These are phyloP conservation scores for Aldrovandia affinis DNA, from an alignment of 2,797 vertebrate species.

Conservation along the genomic window DNA sequence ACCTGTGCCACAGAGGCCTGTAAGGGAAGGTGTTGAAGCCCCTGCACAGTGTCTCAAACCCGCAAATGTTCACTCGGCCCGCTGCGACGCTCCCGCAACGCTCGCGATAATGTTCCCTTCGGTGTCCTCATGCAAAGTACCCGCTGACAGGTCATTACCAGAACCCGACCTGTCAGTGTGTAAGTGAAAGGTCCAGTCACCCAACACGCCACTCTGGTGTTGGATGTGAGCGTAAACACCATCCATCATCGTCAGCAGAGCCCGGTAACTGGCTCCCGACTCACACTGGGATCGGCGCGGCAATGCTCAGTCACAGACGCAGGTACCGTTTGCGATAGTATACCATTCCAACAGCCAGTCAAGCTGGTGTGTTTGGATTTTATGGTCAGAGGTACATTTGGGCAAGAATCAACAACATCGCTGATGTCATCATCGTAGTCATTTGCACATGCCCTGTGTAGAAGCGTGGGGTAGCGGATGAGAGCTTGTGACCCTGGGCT, in stretches of 20 bases:
- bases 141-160: conserved; percentile 33
- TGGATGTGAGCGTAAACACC: conserved; percentile 28
- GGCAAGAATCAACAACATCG: not conserved
- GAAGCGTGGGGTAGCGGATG: too few relatives aligned
- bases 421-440: too few relatives aligned
- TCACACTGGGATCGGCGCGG: not conserved
- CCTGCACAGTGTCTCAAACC: not conserved
- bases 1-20: too few relatives aligned
- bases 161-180: conserved; percentile 13
- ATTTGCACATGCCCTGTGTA: too few relatives aligned
- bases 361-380: too few relatives aligned
- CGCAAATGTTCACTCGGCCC: not conserved
- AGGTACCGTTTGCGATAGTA: too few relatives aligned
- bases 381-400: too few relatives aligned
- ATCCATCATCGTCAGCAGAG: conserved; percentile 29
- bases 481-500: too few relatives aligned
- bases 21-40: too few relatives aligned
- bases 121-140: not conserved
- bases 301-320: not conserved
- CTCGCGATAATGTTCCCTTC: not conserved
- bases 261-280: conserved; percentile 17
- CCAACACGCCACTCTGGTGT: not conserved
- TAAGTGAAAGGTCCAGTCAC: not conserved
- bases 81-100: not conserved
- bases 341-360: too few relatives aligned